Percentiles rank a stretch among this genome's conserved stretches.
Conservation (phyloP, 2,797 vertebrate genomes). For the Arrhamphus sclerolepis region DNA sequence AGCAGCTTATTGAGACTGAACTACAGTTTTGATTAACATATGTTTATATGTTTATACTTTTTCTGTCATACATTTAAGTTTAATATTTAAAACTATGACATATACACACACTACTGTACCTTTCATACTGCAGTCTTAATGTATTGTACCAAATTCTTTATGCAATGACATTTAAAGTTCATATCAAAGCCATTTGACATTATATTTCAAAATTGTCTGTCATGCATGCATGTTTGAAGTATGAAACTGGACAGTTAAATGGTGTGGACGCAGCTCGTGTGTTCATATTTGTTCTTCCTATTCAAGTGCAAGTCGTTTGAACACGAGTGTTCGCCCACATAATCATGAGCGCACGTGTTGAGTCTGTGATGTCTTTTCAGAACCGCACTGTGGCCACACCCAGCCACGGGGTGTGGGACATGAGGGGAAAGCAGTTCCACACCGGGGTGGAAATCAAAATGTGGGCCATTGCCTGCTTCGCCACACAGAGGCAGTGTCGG, state of each 20-base stretch:
- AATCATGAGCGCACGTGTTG: slow-evolving; percentile 47
- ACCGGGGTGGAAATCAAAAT: slow-evolving; percentile 99
- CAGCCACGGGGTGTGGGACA: slow-evolving; percentile 98
- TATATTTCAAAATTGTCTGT: background rate
- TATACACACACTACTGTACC: no score
- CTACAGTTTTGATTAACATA: slow-evolving; percentile 60
- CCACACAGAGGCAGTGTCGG: slow-evolving; percentile 96
- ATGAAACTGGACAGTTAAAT: background rate
- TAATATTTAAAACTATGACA: background rate
- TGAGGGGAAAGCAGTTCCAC: slow-evolving; percentile 98
- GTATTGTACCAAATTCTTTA: background rate
- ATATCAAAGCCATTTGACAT: background rate
- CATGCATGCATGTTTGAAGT: background rate
- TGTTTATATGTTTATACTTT: slow-evolving; percentile 18
- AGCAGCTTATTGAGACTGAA: slow-evolving; percentile 57
- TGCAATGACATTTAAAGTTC: slow-evolving; percentile 11
- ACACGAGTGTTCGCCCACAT: slow-evolving; percentile 39
- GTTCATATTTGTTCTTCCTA: slow-evolving; percentile 9
- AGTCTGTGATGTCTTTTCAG: slow-evolving; percentile 80
- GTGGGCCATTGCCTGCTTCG: slow-evolving; percentile 99
- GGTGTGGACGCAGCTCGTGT: slow-evolving; percentile 24
- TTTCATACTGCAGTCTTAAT: no score
- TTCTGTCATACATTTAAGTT: slow-evolving; percentile 15
- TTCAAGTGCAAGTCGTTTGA: slow-evolving; percentile 15
- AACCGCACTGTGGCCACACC: slow-evolving; percentile 98